Conservation (phyloP, 2,888 invertebrate species). For the Orthosia gracilis region DNA sequence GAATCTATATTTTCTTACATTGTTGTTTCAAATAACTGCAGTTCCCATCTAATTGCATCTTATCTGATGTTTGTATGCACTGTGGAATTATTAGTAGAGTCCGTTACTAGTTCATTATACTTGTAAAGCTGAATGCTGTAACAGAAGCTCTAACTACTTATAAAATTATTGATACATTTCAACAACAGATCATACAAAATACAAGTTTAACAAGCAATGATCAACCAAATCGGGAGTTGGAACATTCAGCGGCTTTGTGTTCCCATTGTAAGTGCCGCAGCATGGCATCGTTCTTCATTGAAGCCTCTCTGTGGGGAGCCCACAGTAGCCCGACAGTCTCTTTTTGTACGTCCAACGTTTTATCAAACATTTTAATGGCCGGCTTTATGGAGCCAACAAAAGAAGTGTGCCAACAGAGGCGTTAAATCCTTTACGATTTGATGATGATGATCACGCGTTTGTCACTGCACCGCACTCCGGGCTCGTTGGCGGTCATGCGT, state of each 20-base stretch:
- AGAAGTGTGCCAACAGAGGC: slow-evolving; percentile 91
- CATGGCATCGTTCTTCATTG: slow-evolving; percentile 85
- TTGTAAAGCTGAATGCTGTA: slow-evolving; percentile 22
- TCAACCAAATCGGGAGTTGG: slow-evolving; percentile 78
- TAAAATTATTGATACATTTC: slow-evolving; percentile 64
- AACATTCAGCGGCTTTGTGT: slow-evolving; percentile 78
- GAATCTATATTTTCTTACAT: slow-evolving; percentile 38
- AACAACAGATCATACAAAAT: slow-evolving; percentile 66
- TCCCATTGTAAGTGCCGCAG: slow-evolving; percentile 81
- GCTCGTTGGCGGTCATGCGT: slow-evolving; percentile 78
- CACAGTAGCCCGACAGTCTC: slow-evolving; percentile 87
- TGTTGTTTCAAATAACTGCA: slow-evolving; percentile 44
- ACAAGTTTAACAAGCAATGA: slow-evolving; percentile 79
- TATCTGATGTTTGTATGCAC: slow-evolving; percentile 57
- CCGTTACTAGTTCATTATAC: slow-evolving; percentile 40
- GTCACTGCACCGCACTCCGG: slow-evolving; percentile 83
- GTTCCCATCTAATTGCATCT: slow-evolving; percentile 56
- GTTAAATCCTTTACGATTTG: slow-evolving; percentile 91
- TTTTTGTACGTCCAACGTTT: slow-evolving; percentile 89
- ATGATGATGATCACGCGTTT: slow-evolving; percentile 88
- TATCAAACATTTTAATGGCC: slow-evolving; percentile 91
- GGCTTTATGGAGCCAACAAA: slow-evolving; percentile 90
- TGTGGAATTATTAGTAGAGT: slow-evolving; percentile 23
- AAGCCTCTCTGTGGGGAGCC: slow-evolving; percentile 86
- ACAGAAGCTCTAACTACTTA: slow-evolving; percentile 46